phyloP scores from a whole-genome alignment of 1,140 invertebrate genomes.

The Eurosta solidaginis region DNA sequence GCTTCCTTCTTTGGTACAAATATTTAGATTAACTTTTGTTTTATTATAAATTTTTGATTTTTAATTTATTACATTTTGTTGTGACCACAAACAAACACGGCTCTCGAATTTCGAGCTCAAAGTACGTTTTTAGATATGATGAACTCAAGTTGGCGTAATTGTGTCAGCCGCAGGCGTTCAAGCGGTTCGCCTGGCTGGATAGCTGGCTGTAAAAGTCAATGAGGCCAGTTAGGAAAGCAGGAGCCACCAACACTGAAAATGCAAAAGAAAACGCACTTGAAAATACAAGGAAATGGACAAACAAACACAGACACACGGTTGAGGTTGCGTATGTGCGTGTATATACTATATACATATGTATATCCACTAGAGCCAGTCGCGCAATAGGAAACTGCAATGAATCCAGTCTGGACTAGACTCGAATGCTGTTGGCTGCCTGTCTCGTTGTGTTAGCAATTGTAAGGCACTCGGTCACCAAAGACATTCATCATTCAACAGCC shows the following conservation, averaged over 20 bases:
- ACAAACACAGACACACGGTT: neutral
- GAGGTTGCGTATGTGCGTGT: neutral
- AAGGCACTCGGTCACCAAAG: constrained; percentile 10
- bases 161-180: constrained; percentile 19
- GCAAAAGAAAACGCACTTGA: constrained; percentile 12
- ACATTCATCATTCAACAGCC: neutral
- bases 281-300: neutral
- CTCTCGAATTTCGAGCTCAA: constrained; percentile 1
- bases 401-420: neutral
- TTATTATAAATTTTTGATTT: neutral
- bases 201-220: neutral
- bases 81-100: neutral
- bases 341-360: neutral
- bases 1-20: constrained; percentile 17
- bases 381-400: neutral
- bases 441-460: neutral
- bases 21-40: neutral
- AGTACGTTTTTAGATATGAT: neutral
- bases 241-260: neutral
- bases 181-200: neutral
- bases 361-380: neutral
- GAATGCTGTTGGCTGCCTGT: neutral
- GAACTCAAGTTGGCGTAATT: neutral
- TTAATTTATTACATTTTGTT: neutral
- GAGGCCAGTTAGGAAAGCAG: neutral